phyloP scores from a whole-genome alignment of 2,888 invertebrate genomes.

The Stictocephala bisonia region DNA sequence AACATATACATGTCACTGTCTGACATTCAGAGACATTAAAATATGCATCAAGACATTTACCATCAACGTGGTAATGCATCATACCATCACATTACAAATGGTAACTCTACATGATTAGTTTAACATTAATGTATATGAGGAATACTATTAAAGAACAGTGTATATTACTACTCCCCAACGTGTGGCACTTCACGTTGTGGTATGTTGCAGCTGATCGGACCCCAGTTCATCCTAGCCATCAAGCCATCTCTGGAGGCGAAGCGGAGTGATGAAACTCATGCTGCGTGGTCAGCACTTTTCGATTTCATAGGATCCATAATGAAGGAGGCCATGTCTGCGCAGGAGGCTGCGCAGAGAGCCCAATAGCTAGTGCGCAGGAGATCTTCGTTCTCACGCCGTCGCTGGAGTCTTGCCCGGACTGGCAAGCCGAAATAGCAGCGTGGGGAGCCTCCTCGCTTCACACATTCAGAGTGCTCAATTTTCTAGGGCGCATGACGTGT shows the following conservation, averaged over 20 bases:
- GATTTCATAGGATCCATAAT: slow-evolving; percentile 66
- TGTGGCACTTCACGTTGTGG: too few species aligned
- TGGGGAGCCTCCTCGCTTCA: slow-evolving; percentile 54
- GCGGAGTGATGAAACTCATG: slow-evolving; percentile 66
- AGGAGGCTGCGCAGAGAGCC: slow-evolving; percentile 56
- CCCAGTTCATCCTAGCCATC: slow-evolving; percentile 68
- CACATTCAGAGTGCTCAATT: too few species aligned
- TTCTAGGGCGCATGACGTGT: slow-evolving; percentile 52
- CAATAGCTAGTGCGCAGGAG: slow-evolving; percentile 54
- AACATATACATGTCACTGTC: too few species aligned
- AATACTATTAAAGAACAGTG: too few species aligned
- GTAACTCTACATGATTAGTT: too few species aligned
- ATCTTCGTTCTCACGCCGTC: slow-evolving; percentile 52
- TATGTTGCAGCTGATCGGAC: slow-evolving; percentile 66
- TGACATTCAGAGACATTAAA: too few species aligned
- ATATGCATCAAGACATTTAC: too few species aligned
- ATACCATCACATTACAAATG: too few species aligned
- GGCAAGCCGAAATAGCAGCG: too few species aligned
- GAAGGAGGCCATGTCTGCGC: slow-evolving; percentile 64
- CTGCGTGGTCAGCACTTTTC: slow-evolving; percentile 67
- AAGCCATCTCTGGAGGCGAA: slow-evolving; percentile 66
- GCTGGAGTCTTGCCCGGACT: slow-evolving; percentile 56
- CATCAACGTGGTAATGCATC: too few species aligned
- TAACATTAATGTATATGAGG: too few species aligned
- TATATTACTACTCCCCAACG: too few species aligned